phyloP scores from a whole-genome alignment of 2,888 invertebrate genomes.

The Heliothis peltigera region DNA sequence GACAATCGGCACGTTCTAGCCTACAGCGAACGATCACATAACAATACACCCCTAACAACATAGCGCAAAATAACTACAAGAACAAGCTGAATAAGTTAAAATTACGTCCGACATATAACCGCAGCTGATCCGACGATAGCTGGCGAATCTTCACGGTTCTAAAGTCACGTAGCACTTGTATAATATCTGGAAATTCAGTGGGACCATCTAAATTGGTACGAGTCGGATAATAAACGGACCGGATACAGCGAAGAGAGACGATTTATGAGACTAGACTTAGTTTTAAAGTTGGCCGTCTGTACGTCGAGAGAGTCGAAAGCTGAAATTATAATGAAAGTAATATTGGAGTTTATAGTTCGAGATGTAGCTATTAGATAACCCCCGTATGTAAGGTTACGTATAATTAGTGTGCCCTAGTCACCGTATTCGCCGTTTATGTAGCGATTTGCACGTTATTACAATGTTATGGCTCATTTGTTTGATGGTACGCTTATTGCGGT shows the following conservation, averaged over 20 bases:
- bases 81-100: slow-evolving; percentile 60
- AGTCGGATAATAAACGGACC: slow-evolving; percentile 78
- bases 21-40: slow-evolving; percentile 8
- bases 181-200: slow-evolving; percentile 78
- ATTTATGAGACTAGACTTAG: slow-evolving; percentile 73
- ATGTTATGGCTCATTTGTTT: slow-evolving; percentile 2
- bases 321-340: slow-evolving; percentile 57
- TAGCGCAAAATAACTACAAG: slow-evolving; percentile 21
- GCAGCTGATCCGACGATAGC: slow-evolving; percentile 67
- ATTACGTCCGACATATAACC: slow-evolving; percentile 65
- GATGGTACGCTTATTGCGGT: slow-evolving; percentile 1
- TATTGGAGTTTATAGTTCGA: slow-evolving; percentile 12
- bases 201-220: slow-evolving; percentile 76
- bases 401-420: neutral
- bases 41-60: slow-evolving; percentile 28
- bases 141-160: slow-evolving; percentile 65
- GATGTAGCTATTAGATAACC: slow-evolving; percentile 3
- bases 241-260: slow-evolving; percentile 72
- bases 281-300: slow-evolving; percentile 63
- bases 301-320: slow-evolving; percentile 53
- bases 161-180: slow-evolving; percentile 79
- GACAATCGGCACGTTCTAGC: neutral
- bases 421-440: neutral
- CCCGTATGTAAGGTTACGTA: slow-evolving; percentile 1
- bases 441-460: slow-evolving; percentile 7